phyloP scores from a whole-genome alignment of 2,888 invertebrate genomes.

The Dioctria rufipes region DNA sequence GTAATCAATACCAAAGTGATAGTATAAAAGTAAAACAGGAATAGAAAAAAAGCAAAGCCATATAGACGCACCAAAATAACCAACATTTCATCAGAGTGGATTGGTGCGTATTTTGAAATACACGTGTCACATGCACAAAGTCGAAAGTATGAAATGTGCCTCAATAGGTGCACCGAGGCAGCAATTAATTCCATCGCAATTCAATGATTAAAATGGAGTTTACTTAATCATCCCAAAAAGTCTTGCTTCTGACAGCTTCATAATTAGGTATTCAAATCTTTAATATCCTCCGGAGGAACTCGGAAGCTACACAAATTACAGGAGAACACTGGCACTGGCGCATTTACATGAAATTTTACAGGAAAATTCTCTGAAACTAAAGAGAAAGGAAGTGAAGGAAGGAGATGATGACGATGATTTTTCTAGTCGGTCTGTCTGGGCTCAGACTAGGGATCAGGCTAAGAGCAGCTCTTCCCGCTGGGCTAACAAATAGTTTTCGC shows the following conservation, averaged over 20 bases:
- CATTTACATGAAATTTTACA: constrained; percentile 49
- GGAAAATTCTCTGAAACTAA: constrained; percentile 16
- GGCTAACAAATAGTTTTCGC: constrained; percentile 47
- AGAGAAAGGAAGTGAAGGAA: constrained; percentile 22
- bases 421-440: neutral
- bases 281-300: constrained; percentile 63
- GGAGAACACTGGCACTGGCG: constrained; percentile 36
- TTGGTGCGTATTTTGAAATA: constrained; percentile 26
- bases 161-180: constrained; percentile 58
- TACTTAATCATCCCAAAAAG: constrained; percentile 63
- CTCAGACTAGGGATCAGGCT: neutral
- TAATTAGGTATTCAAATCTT: constrained; percentile 72
- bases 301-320: constrained; percentile 46
- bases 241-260: constrained; percentile 72
- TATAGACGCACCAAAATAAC: neutral
- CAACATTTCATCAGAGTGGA: neutral
- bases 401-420: constrained; percentile 2
- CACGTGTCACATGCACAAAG: constrained; percentile 57
- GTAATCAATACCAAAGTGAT: neutral
- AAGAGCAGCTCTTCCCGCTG: constrained; percentile 11
- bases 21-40: too few species aligned
- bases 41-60: neutral
- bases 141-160: constrained; percentile 13
- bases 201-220: constrained; percentile 59
- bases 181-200: constrained; percentile 59